A percentile compares a stretch with the other conserved stretches of the same genome.
Conservation (phyloP, 2,113 vertebrate genomes). For the Colaptes auratus region DNA sequence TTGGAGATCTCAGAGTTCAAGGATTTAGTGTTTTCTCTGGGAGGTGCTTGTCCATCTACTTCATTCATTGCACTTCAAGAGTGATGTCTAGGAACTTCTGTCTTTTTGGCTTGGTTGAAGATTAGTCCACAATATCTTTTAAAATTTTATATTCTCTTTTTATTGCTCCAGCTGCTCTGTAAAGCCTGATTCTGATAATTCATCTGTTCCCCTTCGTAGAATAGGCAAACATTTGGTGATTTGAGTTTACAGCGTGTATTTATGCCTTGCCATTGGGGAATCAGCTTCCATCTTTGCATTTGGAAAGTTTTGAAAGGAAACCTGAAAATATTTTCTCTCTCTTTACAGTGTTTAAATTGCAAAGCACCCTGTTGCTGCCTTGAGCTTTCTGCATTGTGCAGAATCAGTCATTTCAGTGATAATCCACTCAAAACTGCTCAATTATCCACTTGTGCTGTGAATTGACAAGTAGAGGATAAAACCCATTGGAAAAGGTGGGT, state of each 20-base stretch:
- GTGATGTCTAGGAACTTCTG: neutral
- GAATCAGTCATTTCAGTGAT: conserved; percentile 56
- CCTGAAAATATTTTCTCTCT: conserved; percentile 45
- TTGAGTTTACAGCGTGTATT: conserved; percentile 46
- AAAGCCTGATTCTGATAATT: conserved; percentile 38
- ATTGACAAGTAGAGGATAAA: conserved; percentile 47
- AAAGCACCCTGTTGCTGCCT: conserved; percentile 59
- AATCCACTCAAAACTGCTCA: conserved; percentile 59
- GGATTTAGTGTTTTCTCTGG: neutral
- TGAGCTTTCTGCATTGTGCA: conserved; percentile 43
- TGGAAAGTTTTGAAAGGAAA: conserved; percentile 58
- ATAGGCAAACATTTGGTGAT: conserved; percentile 31
- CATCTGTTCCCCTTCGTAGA: conserved; percentile 29
- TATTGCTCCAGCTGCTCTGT: conserved; percentile 40
- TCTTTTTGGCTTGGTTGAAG: conserved; percentile 8
- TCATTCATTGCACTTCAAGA: neutral
- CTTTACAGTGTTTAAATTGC: conserved; percentile 47
- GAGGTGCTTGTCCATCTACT: neutral
- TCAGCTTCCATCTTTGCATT: conserved; percentile 26
- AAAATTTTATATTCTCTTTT: conserved; percentile 9
- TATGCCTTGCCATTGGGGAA: conserved; percentile 50
- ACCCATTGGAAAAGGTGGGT: neutral
- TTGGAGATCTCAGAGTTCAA: neutral
- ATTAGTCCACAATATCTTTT: conserved; percentile 20
- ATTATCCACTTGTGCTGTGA: conserved; percentile 44